Conservation (phyloP, 64 coral and sea anemone genomes). For the Pocillopora verrucosa region DNA sequence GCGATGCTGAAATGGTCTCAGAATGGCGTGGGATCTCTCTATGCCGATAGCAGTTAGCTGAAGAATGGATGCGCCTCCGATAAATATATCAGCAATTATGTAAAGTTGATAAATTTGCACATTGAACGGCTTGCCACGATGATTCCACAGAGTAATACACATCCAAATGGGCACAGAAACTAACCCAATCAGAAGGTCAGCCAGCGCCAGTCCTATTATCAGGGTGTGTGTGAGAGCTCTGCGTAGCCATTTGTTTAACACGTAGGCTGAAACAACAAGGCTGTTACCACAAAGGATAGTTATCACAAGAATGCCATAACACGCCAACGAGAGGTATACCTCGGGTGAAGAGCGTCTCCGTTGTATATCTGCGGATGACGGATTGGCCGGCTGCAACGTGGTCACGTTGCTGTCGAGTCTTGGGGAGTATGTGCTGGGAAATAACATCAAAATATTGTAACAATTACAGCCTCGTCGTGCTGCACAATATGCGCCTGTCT, state of each 20-base stretch:
- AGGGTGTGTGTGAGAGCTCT: constrained; percentile 18
- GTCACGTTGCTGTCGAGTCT: neutral
- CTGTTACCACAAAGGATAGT: constrained; percentile 23
- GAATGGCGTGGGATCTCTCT: constrained; percentile 56
- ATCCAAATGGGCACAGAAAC: constrained; percentile 55
- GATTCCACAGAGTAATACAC: neutral
- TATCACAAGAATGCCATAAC: constrained; percentile 13
- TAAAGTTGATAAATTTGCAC: constrained; percentile 45
- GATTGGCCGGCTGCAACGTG: neutral
- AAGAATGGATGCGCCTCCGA: constrained; percentile 57
- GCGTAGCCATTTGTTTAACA: constrained; percentile 21
- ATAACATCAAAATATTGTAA: neutral
- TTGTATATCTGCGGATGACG: neutral
- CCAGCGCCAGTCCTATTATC: constrained; percentile 49
- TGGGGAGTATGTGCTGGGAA: neutral
- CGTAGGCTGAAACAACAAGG: constrained; percentile 43
- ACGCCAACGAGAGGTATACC: constrained; percentile 6
- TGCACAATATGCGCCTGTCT: too few relatives aligned
- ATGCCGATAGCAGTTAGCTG: constrained; percentile 52
- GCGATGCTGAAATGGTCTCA: constrained; percentile 53
- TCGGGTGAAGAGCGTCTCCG: constrained; percentile 4
- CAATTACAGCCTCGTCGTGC: too few relatives aligned
- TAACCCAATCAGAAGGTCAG: constrained; percentile 43
- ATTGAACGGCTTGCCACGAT: neutral
- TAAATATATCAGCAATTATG: constrained; percentile 67